A percentile compares a stretch with the other conserved stretches of the same genome.
phyloP scores from a whole-genome alignment of 2,888 invertebrate species.

The Drosophila siamana region DNA sequence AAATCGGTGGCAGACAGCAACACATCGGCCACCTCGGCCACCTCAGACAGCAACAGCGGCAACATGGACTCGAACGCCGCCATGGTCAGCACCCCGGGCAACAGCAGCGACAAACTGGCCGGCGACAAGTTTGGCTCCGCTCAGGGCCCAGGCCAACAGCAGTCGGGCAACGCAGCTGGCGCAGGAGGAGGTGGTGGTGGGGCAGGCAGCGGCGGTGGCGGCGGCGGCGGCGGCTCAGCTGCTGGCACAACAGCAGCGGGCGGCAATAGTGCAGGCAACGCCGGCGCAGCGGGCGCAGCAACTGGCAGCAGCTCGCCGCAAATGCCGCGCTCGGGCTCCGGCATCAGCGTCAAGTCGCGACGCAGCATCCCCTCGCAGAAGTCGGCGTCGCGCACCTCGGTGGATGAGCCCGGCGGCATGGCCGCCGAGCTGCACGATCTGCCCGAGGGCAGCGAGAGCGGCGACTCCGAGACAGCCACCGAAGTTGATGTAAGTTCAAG shows the following conservation, averaged over 20 bases:
- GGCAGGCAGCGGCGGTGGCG: constrained; percentile 28
- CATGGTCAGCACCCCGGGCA: constrained; percentile 55
- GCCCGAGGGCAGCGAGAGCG: constrained; percentile 87
- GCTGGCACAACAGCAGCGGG: constrained; percentile 20
- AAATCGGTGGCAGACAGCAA: constrained; percentile 85
- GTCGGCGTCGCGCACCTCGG: constrained; percentile 86
- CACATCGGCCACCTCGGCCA: constrained; percentile 78
- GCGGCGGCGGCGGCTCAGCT: constrained; percentile 31
- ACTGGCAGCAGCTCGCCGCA: constrained; percentile 84
- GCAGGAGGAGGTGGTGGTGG: constrained; percentile 29
- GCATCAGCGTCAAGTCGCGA: constrained; percentile 86
- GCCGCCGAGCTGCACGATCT: constrained; percentile 86
- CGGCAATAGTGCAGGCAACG: constrained; percentile 24
- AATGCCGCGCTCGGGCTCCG: constrained; percentile 86
- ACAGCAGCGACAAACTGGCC: constrained; percentile 56
- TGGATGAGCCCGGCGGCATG: constrained; percentile 86
- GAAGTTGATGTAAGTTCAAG: constrained; percentile 89
- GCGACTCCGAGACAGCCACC: constrained; percentile 89
- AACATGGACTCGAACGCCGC: constrained; percentile 77
- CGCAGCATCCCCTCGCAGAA: constrained; percentile 86
- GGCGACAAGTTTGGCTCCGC: constrained; percentile 33
- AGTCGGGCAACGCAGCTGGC: not conserved
- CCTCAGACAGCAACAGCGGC: constrained; percentile 83
- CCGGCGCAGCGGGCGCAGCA: constrained; percentile 40
- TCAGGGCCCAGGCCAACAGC: constrained; percentile 15